Evolutionary conservation across 35 echinoderm and acorn worm species (phyloP), one percentile per base, ranked within the genome.

Genomic region (Lytechinus variegatus): DNA sequence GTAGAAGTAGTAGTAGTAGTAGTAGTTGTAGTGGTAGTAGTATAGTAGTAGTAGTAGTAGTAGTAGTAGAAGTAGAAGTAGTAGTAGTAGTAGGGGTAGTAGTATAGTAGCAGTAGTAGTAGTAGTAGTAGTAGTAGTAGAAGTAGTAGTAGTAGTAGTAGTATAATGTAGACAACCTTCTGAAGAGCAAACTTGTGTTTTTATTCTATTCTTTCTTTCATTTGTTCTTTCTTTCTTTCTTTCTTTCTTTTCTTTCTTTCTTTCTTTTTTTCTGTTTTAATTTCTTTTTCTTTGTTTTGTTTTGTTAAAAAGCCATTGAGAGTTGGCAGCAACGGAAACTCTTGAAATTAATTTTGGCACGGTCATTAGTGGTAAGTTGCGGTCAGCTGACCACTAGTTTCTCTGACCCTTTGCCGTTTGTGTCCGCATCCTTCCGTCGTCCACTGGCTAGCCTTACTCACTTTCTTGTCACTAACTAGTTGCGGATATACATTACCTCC

Each of bases 401-500:
- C 61, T 21, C 61, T 71, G 61, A 71, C 61, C 52, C 87, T 89
- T 89, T 9, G 27, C n/a, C 87, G 12, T 12, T 52, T 89, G 28
- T 53, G 28, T 52, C 27, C 87, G 11, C 19, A 89, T 53, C 87
- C 87, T 53, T 89, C 87, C 87, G 52, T 89, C 87, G 11, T 71
- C 61, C 24, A 52, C 87, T 89, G 52, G 87, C 28, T 52, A 89
- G 52, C 87, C 87, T 89, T 53, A 71, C 61, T 71, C 61, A 71
- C 87, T 33, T 89, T 53, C 14, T 89, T 89, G 87, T 89, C 87
- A 89, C 24, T 89, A 89, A 89, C 87, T 89, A 53, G 87, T 89
- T 89, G 24, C 87, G 28, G 87, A 89, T 89, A 89, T 89, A 89
- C 51, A 89, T 89, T 53, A 89, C 87, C 87, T 44, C 87, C 87